These are phyloP conservation scores for Hystrix brachyura DNA, from an alignment of 2,113 vertebrate species.

Conservation along the genomic window DNA sequence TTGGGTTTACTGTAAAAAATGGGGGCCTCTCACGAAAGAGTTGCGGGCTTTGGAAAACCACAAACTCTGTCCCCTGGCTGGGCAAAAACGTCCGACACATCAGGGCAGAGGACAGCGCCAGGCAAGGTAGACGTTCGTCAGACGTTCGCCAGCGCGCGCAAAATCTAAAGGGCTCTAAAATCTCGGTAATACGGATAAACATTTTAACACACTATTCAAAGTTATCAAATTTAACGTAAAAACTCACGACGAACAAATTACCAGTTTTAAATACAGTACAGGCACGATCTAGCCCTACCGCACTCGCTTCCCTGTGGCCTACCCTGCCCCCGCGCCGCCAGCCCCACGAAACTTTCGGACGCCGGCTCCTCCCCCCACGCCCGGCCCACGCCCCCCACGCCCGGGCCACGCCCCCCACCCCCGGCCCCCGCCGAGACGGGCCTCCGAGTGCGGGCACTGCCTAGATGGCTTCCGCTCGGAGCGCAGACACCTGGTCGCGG, in stretches of 20 bases:
- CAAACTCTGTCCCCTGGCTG: neutral
- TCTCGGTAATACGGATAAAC: neutral
- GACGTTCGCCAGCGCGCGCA: neutral
- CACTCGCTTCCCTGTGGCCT: neutral
- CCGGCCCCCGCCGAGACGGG: too few species aligned
- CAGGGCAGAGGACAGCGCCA: neutral
- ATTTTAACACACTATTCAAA: neutral
- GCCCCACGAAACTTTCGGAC: rapidly evolving
- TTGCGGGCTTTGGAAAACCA: neutral
- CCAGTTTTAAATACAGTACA: conserved; percentile 1
- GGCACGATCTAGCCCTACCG: neutral
- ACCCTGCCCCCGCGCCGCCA: neutral
- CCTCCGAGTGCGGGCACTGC: neutral
- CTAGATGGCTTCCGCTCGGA: neutral
- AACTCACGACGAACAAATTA: neutral
- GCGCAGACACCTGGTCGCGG: neutral
- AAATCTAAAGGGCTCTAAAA: neutral
- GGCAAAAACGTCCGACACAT: neutral
- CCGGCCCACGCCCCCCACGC: neutral
- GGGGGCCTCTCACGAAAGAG: neutral
- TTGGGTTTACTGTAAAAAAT: neutral
- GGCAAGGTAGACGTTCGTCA: neutral
- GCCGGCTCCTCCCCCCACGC: rapidly evolving
- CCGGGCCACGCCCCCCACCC: neutral
- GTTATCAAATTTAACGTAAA: neutral